A percentile compares a stretch with the other conserved stretches of the same genome.
phyloP scores from a whole-genome alignment of 2,113 vertebrate species.

The Labeo catla region DNA sequence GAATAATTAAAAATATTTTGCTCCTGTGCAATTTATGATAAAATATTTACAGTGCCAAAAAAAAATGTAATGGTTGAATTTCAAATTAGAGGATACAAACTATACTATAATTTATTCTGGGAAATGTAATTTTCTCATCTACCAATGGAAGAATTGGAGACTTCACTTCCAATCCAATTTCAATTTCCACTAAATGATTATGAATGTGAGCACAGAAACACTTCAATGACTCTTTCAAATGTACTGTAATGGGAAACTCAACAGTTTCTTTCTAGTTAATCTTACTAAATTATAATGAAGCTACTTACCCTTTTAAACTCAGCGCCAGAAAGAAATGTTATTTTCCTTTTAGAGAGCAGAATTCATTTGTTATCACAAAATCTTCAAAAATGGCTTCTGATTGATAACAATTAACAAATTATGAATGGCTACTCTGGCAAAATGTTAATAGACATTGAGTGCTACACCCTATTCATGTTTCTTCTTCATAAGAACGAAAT shows the following conservation, averaged over 20 bases:
- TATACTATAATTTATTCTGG: background rate
- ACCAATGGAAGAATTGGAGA: background rate
- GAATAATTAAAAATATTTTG: slow-evolving; percentile 19
- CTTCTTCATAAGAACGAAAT: background rate
- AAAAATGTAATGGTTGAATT: background rate
- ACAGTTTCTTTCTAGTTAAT: slow-evolving; percentile 24
- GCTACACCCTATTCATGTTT: background rate
- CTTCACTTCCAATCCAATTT: slow-evolving; percentile 13
- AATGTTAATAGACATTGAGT: background rate
- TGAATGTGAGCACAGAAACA: background rate
- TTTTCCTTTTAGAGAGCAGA: background rate
- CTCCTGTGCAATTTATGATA: background rate
- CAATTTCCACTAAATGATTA: slow-evolving; percentile 15
- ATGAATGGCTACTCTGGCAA: background rate
- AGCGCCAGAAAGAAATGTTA: background rate
- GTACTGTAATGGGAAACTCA: background rate
- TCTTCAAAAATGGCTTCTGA: background rate
- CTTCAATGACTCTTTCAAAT: slow-evolving; percentile 16
- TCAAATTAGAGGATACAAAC: background rate
- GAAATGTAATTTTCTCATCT: background rate
- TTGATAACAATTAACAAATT: background rate
- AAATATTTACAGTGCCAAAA: slow-evolving; percentile 1
- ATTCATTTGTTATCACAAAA: background rate
- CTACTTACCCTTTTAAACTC: background rate
- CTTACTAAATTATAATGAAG: background rate